Evolutionary conservation across 2,797 vertebrate species (phyloP).

Genomic region (Brachyrhaphis roseni): DNA sequence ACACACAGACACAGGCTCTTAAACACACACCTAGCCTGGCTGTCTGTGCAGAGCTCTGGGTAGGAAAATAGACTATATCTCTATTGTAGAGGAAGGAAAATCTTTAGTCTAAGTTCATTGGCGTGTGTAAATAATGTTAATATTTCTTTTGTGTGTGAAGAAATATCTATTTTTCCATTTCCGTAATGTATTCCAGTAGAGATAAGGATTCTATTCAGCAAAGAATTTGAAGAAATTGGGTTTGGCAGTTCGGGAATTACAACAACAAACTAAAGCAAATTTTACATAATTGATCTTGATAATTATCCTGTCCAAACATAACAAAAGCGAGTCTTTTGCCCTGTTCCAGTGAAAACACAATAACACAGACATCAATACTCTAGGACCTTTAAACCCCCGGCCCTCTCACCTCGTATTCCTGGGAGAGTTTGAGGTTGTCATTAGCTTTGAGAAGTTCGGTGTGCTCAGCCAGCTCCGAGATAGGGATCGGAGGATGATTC

Average conservation of each 20-base stretch:
- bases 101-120: conserved; percentile 23
- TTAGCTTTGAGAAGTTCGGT: conserved; percentile 97
- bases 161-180: background rate
- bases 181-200: conserved; percentile 12
- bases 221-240: conserved; percentile 25
- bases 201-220: conserved; percentile 18
- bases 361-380: conserved; percentile 47
- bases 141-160: background rate
- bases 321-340: background rate
- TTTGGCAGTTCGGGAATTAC: background rate
- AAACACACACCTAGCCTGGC: conserved; percentile 14
- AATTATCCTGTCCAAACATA: conserved; percentile 17
- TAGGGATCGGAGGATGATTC: conserved; percentile 96
- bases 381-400: conserved; percentile 24
- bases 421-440: conserved; percentile 97
- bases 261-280: conserved; percentile 18
- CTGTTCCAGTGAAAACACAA: conserved; percentile 39
- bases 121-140: conserved; percentile 11
- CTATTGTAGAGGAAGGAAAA: conserved; percentile 28
- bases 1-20: conserved; percentile 15
- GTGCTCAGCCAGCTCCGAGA: conserved; percentile 94
- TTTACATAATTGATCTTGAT: conserved; percentile 33
- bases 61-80: conserved; percentile 27
- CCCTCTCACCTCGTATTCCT: conserved; percentile 94
- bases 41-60: conserved; percentile 22